Conservation (phyloP, 2,888 invertebrate species). For the Drosophila emarginata region DNA sequence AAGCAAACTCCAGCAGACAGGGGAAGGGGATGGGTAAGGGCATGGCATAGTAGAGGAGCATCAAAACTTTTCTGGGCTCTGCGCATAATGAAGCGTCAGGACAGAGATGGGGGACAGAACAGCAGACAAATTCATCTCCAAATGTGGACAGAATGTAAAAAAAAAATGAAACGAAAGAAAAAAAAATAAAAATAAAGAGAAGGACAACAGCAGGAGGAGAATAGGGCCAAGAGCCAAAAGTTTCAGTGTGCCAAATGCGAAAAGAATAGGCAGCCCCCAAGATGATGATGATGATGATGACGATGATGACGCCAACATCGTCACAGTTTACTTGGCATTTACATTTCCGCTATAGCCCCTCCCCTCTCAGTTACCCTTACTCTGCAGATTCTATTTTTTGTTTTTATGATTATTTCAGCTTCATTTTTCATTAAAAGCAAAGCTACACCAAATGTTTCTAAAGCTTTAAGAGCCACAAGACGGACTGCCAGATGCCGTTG, state of each 20-base stretch:
- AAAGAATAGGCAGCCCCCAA: constrained; percentile 53
- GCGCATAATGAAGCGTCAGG: constrained; percentile 63
- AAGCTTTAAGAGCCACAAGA: constrained; percentile 25
- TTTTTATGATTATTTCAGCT: constrained; percentile 63
- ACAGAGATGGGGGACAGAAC: constrained; percentile 27
- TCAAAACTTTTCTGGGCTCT: constrained; percentile 59
- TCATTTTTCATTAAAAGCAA: constrained; percentile 68
- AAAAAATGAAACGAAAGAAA: constrained; percentile 25
- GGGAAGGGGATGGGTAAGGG: constrained; percentile 13
- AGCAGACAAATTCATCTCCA: constrained; percentile 71
- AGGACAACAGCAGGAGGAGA: constrained; percentile 7
- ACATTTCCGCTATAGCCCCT: constrained; percentile 48
- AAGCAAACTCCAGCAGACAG: constrained; percentile 29
- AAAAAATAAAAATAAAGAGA: constrained; percentile 7
- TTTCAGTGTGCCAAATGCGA: constrained; percentile 67
- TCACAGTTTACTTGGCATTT: constrained; percentile 63
- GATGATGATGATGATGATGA: not conserved
- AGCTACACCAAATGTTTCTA: constrained; percentile 56
- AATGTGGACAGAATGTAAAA: constrained; percentile 48
- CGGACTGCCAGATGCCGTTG: constrained; percentile 15
- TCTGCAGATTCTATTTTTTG: constrained; percentile 9
- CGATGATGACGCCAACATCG: constrained; percentile 30
- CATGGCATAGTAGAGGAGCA: constrained; percentile 9
- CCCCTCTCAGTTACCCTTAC: constrained; percentile 13
- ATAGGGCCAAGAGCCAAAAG: constrained; percentile 41